A percentile compares a stretch with the other conserved stretches of the same genome.
These are phyloP conservation scores for Cheilosia variabilis DNA, from an alignment of 2,888 invertebrate species.

Conservation along the genomic window DNA sequence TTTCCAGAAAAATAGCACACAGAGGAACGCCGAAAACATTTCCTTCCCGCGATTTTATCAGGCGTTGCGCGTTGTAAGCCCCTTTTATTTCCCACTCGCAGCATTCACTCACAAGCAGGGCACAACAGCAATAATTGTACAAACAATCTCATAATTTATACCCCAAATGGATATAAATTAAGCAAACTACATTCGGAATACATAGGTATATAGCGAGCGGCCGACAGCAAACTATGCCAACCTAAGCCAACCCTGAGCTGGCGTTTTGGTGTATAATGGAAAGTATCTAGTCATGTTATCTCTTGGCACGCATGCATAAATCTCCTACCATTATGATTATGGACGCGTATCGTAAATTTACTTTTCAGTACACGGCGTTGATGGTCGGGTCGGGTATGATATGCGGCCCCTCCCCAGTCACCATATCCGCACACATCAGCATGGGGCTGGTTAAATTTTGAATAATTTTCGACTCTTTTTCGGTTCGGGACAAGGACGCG, in stretches of 20 bases:
- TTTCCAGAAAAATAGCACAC: neutral
- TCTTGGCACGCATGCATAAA: slow-evolving; percentile 70
- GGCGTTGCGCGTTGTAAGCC: neutral
- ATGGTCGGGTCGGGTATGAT: neutral
- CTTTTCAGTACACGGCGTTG: slow-evolving; percentile 26
- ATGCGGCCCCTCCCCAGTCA: neutral
- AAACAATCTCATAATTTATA: slow-evolving; percentile 65
- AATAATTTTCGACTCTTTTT: slow-evolving; percentile 67
- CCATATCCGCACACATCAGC: slow-evolving; percentile 25
- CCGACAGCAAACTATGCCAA: neutral
- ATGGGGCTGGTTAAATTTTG: slow-evolving; percentile 55
- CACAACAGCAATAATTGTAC: neutral
- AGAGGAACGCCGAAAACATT: neutral
- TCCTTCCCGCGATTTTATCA: neutral
- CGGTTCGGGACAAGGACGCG: slow-evolving; percentile 59
- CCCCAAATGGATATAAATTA: slow-evolving; percentile 67
- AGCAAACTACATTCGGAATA: slow-evolving; percentile 44
- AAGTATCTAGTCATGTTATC: slow-evolving; percentile 74
- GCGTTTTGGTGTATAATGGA: slow-evolving; percentile 52
- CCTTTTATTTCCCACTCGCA: neutral
- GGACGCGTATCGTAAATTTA: slow-evolving; percentile 67
- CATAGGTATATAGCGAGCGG: too few species aligned
- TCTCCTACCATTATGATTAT: slow-evolving; percentile 69
- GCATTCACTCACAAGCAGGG: neutral
- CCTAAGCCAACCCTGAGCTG: slow-evolving; percentile 31